These are phyloP conservation scores for Anagyrus pseudococci DNA, from an alignment of 2,888 invertebrate species.

Conservation along the genomic window DNA sequence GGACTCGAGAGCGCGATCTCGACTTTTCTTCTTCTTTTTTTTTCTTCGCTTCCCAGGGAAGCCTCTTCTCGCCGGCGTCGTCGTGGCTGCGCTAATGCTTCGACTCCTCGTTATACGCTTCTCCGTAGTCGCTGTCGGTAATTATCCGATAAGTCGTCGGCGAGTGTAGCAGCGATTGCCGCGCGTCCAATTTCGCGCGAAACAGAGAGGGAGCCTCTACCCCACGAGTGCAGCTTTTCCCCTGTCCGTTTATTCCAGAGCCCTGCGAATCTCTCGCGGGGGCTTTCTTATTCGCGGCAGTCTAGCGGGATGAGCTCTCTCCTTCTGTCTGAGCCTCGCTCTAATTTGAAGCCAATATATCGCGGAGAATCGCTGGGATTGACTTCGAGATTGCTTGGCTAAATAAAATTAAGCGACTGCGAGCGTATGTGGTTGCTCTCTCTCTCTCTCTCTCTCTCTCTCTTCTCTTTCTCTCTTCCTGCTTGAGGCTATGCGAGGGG, in stretches of 20 bases:
- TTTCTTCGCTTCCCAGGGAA: slow-evolving; percentile 39
- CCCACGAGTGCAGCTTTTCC: too few species aligned
- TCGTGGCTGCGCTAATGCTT: slow-evolving; percentile 27
- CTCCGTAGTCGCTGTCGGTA: slow-evolving; percentile 36
- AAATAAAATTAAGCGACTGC: slow-evolving; percentile 21
- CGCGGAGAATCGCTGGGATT: slow-evolving; percentile 10
- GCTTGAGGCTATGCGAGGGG: too few species aligned
- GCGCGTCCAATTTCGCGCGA: slow-evolving; percentile 24
- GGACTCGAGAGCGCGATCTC: slow-evolving; percentile 42
- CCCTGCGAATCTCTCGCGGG: too few species aligned
- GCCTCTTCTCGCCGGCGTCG: neutral
- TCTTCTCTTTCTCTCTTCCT: too few species aligned
- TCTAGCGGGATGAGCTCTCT: slow-evolving; percentile 3
- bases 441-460: too few species aligned
- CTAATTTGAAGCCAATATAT: slow-evolving; percentile 32
- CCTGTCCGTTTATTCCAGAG: too few species aligned
- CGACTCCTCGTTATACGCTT: slow-evolving; percentile 12
- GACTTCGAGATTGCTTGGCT: slow-evolving; percentile 15
- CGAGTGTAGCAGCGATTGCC: slow-evolving; percentile 16
- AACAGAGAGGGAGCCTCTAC: slow-evolving; percentile 25
- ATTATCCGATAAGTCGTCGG: slow-evolving; percentile 58
- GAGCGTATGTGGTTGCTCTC: neutral
- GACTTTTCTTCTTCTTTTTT: slow-evolving; percentile 57
- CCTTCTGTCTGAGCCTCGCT: slow-evolving; percentile 4
- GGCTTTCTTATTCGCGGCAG: too few species aligned